Evolutionary conservation across 2,797 vertebrate genomes (phyloP), one percentile per base, ranked within the genome.

Genomic region (Limosa lapponica): DNA sequence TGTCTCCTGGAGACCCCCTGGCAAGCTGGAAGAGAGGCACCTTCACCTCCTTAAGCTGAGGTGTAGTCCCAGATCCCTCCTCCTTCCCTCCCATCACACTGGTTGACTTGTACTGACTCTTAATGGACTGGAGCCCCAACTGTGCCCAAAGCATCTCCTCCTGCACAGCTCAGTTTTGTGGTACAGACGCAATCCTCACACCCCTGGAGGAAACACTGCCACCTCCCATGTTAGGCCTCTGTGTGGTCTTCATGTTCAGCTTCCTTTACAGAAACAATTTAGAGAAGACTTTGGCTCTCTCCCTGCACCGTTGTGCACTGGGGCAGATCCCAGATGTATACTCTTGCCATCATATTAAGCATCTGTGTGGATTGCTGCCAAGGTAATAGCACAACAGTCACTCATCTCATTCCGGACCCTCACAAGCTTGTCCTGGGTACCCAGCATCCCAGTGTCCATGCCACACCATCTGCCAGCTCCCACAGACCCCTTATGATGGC

Each of bases 251-350:
- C 22, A 30, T 27, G 5, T 28, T 75, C 36, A 65, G 16, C 22
- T 70, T 41, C 24, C 59, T 15, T 11, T 7, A 17, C 5, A 41
- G 34, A n/a, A 44, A 61, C 30, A 28, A 36, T 16, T 70, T 13
- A 61, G 37, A 23, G 39, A 27, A n/a, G 43, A 14, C 61, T 43
- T 37, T 23, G 36, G 1, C 25, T 64, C 22, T 48, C 13, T 54
- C 7, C 15, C 37, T 1, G 1, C 16, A 24, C 3, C 4, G 0
- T 10, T 23, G 25, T 23, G 18, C 48, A 8, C 44, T 17, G 22
- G 4, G 3, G 17, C 43, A 64, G 44, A 48, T 17, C 57, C 43
- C 77, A 55, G 48, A 32, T 6, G 46, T 11, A 3, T 27, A 12
- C 16, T 8, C 27, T 23, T 71, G 6, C 64, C 28, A 37, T 16